Conservation (phyloP, 2,113 vertebrate genomes). For the Hypanus sabinus region DNA sequence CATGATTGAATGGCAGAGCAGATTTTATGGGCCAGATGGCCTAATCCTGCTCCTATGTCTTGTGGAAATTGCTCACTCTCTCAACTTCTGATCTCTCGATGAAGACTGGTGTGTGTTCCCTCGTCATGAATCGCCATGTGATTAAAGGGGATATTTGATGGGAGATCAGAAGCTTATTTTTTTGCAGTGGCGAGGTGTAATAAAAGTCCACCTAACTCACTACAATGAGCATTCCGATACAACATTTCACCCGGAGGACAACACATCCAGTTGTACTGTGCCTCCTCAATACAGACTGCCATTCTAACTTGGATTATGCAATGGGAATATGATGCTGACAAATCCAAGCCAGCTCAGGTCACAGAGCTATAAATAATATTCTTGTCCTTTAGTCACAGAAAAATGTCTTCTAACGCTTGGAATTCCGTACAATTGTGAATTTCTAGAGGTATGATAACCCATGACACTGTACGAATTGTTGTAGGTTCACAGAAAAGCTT, state of each 20-base stretch:
- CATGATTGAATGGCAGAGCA: no score
- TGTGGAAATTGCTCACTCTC: no score
- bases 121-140: no score
- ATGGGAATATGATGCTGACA: not conserved
- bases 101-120: no score
- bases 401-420: not conserved
- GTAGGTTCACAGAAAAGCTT: no score
- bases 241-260: not conserved
- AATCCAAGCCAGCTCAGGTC: not conserved
- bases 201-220: not conserved
- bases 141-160: not conserved
- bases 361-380: not conserved
- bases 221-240: not conserved
- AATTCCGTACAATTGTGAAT: not conserved
- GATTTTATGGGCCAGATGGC: no score
- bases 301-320: not conserved
- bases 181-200: not conserved
- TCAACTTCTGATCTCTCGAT: no score
- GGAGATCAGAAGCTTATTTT: not conserved
- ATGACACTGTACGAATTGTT: not conserved
- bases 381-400: not conserved
- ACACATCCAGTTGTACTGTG: not conserved
- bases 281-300: not conserved
- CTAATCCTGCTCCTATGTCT: no score
- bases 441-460: not conserved